These are phyloP conservation scores for Aphaenogaster ashmeadi DNA, from an alignment of 1,140 invertebrate species.

Conservation along the genomic window DNA sequence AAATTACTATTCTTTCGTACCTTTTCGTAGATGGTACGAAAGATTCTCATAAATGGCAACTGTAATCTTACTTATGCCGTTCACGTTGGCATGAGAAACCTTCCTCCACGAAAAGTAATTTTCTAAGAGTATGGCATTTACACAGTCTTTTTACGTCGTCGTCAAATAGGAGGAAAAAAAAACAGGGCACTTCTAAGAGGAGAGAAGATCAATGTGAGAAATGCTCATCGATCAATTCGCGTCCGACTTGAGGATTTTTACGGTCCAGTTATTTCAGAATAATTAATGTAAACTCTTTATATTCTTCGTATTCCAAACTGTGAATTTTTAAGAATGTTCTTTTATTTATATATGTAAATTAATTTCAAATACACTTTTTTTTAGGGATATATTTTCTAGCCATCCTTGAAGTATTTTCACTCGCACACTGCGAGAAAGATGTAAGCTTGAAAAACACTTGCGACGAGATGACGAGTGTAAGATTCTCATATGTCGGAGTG, in stretches of 20 bases:
- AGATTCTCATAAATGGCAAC: constrained; percentile 2
- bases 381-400: background rate
- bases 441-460: constrained; percentile 35
- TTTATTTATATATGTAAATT: background rate
- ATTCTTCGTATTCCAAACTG: background rate
- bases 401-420: background rate
- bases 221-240: constrained; percentile 9
- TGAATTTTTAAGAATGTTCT: background rate
- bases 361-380: background rate
- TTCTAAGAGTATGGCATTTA: constrained; percentile 21
- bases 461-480: constrained; percentile 19
- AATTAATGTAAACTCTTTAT: background rate
- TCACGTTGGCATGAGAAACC: background rate
- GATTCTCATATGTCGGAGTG: background rate
- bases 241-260: background rate
- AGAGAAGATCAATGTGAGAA: constrained; percentile 22
- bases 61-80: background rate
- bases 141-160: background rate
- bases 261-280: background rate
- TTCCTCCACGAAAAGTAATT: constrained; percentile 25
- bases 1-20: background rate
- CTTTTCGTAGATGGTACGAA: background rate
- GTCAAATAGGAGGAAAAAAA: background rate
- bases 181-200: background rate
- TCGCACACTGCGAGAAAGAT: background rate